A percentile compares a stretch with the other conserved stretches of the same genome.
phyloP scores from a whole-genome alignment of 2,888 invertebrate genomes.

The Latrodectus elegans region DNA sequence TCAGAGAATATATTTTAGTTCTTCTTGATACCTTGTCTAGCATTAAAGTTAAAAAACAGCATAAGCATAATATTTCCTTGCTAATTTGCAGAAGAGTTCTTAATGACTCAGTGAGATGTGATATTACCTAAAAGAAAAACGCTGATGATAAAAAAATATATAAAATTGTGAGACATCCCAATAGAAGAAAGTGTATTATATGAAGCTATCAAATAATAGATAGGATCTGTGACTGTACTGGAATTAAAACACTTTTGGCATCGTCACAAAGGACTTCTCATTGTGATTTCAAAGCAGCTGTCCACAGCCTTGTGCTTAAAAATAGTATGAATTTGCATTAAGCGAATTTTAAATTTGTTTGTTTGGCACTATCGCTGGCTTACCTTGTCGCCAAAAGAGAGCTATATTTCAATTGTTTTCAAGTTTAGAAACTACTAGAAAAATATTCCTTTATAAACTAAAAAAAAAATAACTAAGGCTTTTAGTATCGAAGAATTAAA shows the following conservation, averaged over 20 bases:
- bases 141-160: background rate
- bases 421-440: too few species aligned
- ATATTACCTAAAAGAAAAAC: background rate
- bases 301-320: slow-evolving; percentile 48
- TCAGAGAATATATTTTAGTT: too few species aligned
- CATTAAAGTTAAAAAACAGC: too few species aligned
- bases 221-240: slow-evolving; percentile 19
- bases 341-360: slow-evolving; percentile 42
- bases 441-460: too few species aligned
- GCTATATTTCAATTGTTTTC: too few species aligned
- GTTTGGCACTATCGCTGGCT: background rate
- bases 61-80: too few species aligned
- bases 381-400: background rate
- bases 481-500: too few species aligned
- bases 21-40: too few species aligned
- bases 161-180: background rate
- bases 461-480: too few species aligned
- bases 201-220: slow-evolving; percentile 22
- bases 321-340: slow-evolving; percentile 61
- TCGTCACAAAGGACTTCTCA: background rate
- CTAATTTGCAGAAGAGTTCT: too few species aligned
- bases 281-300: slow-evolving; percentile 35
- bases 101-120: too few species aligned
- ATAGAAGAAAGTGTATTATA: too few species aligned
- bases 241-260: slow-evolving; percentile 26